These are phyloP conservation scores for Petaurus breviceps DNA, from an alignment of 2,113 vertebrate species.

Conservation along the genomic window DNA sequence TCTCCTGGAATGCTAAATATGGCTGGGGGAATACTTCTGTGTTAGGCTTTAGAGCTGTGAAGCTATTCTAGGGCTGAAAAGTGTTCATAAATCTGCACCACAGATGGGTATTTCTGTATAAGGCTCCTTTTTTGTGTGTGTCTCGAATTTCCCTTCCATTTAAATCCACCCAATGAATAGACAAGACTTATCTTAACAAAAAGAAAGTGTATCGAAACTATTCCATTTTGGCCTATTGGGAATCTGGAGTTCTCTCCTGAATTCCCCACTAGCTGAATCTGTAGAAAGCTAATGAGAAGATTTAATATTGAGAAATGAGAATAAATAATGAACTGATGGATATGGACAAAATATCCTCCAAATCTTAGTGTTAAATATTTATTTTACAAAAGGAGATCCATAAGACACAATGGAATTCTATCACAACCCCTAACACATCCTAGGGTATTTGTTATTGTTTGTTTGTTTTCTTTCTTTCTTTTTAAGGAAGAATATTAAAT, in stretches of 20 bases:
- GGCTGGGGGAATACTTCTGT: slow-evolving; percentile 64
- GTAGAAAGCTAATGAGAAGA: slow-evolving; percentile 70
- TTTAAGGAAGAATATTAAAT: slow-evolving; percentile 70
- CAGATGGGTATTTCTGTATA: slow-evolving; percentile 83
- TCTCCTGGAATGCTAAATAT: slow-evolving; percentile 49
- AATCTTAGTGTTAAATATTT: slow-evolving; percentile 72
- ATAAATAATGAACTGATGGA: slow-evolving; percentile 77
- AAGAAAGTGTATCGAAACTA: neutral
- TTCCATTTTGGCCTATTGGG: neutral
- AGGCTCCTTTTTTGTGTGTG: slow-evolving; percentile 58
- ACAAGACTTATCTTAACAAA: slow-evolving; percentile 68
- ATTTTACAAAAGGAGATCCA: slow-evolving; percentile 77
- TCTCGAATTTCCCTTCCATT: slow-evolving; percentile 76
- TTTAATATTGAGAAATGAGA: slow-evolving; percentile 64
- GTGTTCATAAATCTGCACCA: slow-evolving; percentile 82
- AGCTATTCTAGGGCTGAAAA: slow-evolving; percentile 79
- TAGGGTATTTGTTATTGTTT: slow-evolving; percentile 36
- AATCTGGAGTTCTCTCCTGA: slow-evolving; percentile 52
- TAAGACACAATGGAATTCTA: slow-evolving; percentile 45
- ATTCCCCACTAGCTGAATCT: slow-evolving; percentile 70
- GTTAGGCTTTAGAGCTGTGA: slow-evolving; percentile 70
- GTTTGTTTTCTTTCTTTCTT: neutral
- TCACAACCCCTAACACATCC: neutral
- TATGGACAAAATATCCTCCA: slow-evolving; percentile 70
- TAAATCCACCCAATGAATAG: slow-evolving; percentile 81